Percentiles rank a stretch among this genome's conserved stretches.
phyloP scores from a whole-genome alignment of 2,888 invertebrate genomes.

The Stomorhina lunata region DNA sequence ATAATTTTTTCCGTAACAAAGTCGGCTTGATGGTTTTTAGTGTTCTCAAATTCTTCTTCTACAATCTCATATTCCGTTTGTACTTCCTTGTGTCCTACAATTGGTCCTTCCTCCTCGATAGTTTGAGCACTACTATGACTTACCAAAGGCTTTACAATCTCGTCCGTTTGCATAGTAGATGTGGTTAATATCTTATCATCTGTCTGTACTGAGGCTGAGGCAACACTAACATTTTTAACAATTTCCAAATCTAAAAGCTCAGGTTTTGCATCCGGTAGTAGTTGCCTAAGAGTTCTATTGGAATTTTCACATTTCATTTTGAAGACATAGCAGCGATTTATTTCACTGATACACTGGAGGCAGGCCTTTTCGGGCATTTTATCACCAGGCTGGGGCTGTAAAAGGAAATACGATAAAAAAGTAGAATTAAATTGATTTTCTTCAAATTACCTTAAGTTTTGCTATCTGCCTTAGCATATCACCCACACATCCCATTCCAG shows the following conservation, averaged over 20 bases:
- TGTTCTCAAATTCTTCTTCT: neutral
- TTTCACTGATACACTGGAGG: slow-evolving; percentile 77
- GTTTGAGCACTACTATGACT: slow-evolving; percentile 17
- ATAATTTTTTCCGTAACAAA: slow-evolving; percentile 11
- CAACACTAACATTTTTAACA: slow-evolving; percentile 2
- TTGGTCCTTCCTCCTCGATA: neutral
- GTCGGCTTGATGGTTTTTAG: neutral
- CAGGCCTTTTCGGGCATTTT: slow-evolving; percentile 78
- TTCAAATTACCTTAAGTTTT: slow-evolving; percentile 70
- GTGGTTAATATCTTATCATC: slow-evolving; percentile 21
- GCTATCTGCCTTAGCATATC: slow-evolving; percentile 76
- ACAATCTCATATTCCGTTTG: slow-evolving; percentile 54
- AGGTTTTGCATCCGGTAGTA: slow-evolving; percentile 72
- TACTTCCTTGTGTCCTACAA: slow-evolving; percentile 39
- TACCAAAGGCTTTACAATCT: neutral
- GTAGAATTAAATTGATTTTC: too few species aligned
- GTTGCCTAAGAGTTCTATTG: slow-evolving; percentile 75
- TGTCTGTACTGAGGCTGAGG: slow-evolving; percentile 67
- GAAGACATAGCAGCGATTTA: slow-evolving; percentile 78
- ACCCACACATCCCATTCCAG: slow-evolving; percentile 72
- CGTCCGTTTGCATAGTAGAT: slow-evolving; percentile 25
- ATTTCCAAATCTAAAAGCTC: slow-evolving; percentile 55
- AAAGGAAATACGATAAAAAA: too few species aligned
- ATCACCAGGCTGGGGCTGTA: slow-evolving; percentile 75
- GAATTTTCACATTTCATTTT: slow-evolving; percentile 79